phyloP scores from a whole-genome alignment of 2,888 invertebrate species.

The Entomobrya proxima region DNA sequence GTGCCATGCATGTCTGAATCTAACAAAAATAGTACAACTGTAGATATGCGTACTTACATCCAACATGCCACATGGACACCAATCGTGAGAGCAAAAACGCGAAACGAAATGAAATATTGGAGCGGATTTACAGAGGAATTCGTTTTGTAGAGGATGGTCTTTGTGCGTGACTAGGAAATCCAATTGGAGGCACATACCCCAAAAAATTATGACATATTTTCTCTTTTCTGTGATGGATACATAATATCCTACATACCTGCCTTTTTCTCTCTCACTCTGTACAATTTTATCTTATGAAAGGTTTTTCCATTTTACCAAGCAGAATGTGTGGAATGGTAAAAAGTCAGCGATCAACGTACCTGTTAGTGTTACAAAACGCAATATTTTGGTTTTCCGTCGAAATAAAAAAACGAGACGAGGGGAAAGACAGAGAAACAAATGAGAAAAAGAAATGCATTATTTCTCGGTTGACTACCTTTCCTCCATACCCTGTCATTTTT shows the following conservation, averaged over 20 bases:
- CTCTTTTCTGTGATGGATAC: not conserved
- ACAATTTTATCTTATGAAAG: too few species aligned
- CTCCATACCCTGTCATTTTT: conserved; percentile 4
- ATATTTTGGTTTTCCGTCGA: not conserved
- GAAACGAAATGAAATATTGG: conserved; percentile 23
- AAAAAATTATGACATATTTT: not conserved
- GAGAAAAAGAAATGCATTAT: conserved; percentile 51
- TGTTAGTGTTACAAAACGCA: not conserved
- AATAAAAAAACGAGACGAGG: too few species aligned
- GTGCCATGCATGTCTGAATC: too few species aligned
- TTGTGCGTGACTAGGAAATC: conserved; percentile 56
- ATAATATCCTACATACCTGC: not conserved
- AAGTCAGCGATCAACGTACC: too few species aligned
- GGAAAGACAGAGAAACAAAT: conserved; percentile 13
- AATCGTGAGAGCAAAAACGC: not conserved
- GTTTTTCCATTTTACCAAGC: too few species aligned
- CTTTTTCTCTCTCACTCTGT: too few species aligned
- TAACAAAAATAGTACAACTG: too few species aligned
- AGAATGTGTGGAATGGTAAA: too few species aligned
- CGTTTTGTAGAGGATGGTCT: not conserved
- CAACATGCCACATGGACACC: not conserved
- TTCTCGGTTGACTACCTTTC: conserved; percentile 44
- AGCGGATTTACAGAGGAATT: not conserved
- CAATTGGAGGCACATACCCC: conserved; percentile 5
- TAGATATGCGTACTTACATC: not conserved